Percentiles rank a stretch among this genome's conserved stretches.
Conservation (phyloP, 2,113 vertebrate genomes). For the Daphoenositta chrysoptera region DNA sequence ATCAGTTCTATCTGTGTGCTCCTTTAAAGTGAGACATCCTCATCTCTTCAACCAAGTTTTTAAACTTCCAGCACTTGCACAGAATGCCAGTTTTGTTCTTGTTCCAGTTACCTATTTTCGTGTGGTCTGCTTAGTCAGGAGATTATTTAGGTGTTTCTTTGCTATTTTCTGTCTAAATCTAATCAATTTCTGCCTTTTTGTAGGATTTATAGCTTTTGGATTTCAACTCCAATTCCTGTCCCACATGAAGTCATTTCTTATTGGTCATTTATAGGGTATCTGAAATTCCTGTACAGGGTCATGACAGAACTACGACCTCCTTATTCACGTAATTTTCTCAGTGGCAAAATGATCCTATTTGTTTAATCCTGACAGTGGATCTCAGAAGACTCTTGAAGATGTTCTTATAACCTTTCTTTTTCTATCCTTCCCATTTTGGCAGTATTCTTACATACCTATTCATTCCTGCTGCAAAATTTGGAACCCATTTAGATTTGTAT, state of each 20-base stretch:
- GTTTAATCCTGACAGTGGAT: background rate
- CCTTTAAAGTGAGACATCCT: background rate
- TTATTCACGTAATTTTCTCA: background rate
- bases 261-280: background rate
- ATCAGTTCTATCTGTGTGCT: background rate
- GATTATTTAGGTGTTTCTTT: background rate
- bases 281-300: background rate
- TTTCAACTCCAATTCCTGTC: background rate
- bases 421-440: background rate
- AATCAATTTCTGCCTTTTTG: background rate
- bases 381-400: background rate
- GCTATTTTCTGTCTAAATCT: background rate
- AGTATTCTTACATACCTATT: background rate
- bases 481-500: background rate
- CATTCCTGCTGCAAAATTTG: background rate
- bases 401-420: background rate
- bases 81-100: background rate
- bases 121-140: background rate
- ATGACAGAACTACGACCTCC: background rate
- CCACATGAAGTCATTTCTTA: background rate
- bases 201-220: background rate
- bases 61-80: background rate
- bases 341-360: background rate
- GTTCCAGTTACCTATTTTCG: background rate
- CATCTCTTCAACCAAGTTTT: background rate